Evolutionary conservation across 2,797 vertebrate genomes (phyloP), one percentile per base, ranked within the genome.

Genomic region (Esox lucius): DNA sequence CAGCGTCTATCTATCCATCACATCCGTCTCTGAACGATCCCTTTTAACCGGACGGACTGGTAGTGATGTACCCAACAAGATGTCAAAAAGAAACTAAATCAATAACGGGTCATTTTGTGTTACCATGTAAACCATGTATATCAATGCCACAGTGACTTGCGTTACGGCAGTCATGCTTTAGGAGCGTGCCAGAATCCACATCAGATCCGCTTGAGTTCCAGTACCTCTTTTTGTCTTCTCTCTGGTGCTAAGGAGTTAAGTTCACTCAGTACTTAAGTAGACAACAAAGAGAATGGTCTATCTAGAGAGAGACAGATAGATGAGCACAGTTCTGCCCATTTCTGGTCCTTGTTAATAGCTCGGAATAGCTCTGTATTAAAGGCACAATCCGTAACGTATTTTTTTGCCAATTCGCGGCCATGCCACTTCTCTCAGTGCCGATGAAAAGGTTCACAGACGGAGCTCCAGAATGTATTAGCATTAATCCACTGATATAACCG

Each of bases 261-360:
- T 24, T 42, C 70, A 61, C 86, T 81, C 78, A 73, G 79, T 67
- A 7, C 46, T 16, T n/a, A 26, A 22, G 51, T 51, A 19, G 19
- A 61, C 17, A 46, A 68, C 70, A 64, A 2, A 8, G 72, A n/a
- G 68, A 70, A 72, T 56, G 59, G 73, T 80, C 19, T 78, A 56
- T 8, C 51, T n/a, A 22, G 61, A 5, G 66, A 81, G 79, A 75
- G 81, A 74, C 77, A 73, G 84, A 75, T 73, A 74, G 80, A 70
- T 62, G 78, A 81, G 78, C 68, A 78, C 71, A 86, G 76, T 81
- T 86, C 80, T 83, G 79, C 71, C 81, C 86, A 83, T 83, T 81
- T 89, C 75, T 87, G 78, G 76, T 81, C 70, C 73, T 80, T 87
- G 86, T 85, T 86, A 90, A 91, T 88, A 80, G 82, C 71, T 74